phyloP scores from a whole-genome alignment of 2,797 vertebrate genomes.

The Threskiornis aethiopicus region DNA sequence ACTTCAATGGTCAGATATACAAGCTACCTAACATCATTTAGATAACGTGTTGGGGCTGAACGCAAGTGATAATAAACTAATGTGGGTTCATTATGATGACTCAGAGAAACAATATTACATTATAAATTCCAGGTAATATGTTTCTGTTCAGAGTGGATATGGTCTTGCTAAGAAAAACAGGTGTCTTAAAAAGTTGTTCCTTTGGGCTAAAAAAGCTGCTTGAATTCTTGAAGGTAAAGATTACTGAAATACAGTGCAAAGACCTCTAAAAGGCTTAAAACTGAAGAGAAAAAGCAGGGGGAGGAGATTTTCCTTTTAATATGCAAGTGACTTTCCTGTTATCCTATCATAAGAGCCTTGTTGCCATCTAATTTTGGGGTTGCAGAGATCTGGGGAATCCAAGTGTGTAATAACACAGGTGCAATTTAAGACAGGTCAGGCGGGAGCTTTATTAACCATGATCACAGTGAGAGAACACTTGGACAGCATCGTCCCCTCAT shows the following conservation, averaged over 20 bases:
- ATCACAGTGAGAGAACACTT: background rate
- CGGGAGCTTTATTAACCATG: background rate
- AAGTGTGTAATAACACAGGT: background rate
- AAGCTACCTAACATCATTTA: slow-evolving; percentile 31
- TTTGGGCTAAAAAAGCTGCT: slow-evolving; percentile 21
- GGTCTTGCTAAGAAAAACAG: slow-evolving; percentile 14
- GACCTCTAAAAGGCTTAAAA: background rate
- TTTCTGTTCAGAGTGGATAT: background rate
- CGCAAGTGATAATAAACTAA: slow-evolving; percentile 48
- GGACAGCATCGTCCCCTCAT: background rate
- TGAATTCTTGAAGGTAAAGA: slow-evolving; percentile 15
- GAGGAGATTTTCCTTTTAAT: background rate
- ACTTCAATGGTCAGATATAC: background rate
- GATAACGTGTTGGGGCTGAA: background rate
- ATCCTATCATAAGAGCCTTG: background rate
- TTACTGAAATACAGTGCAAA: background rate
- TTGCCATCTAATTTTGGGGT: background rate
- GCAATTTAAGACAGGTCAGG: background rate
- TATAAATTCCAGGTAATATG: slow-evolving; percentile 43
- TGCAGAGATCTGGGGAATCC: background rate
- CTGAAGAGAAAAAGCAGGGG: background rate
- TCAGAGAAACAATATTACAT: slow-evolving; percentile 40
- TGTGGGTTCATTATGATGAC: slow-evolving; percentile 20
- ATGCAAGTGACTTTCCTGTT: background rate
- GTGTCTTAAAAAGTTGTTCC: background rate